Evolutionary conservation across 2,888 invertebrate genomes (phyloP).

Genomic region (Cybosia mesomella): DNA sequence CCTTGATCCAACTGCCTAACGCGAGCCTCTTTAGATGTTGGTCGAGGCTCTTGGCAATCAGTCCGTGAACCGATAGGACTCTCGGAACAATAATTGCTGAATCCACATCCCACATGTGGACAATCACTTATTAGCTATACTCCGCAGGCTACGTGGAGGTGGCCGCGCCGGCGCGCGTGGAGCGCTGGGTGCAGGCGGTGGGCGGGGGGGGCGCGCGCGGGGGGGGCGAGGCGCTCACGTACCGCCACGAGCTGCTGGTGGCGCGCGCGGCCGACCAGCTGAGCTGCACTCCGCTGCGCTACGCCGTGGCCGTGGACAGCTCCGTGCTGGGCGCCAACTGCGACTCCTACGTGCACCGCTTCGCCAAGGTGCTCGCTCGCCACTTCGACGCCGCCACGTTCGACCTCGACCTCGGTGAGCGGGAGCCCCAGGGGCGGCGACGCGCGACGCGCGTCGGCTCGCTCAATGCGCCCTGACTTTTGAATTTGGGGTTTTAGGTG

Average conservation of each 20-base stretch:
- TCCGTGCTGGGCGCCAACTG: slow-evolving; percentile 70
- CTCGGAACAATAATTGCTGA: no score
- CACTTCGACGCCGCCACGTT: slow-evolving; percentile 56
- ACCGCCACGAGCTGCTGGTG: slow-evolving; percentile 71
- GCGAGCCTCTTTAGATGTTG: no score
- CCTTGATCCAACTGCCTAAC: no score
- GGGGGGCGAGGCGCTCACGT: slow-evolving; percentile 69
- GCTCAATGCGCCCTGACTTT: neutral
- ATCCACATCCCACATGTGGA: no score
- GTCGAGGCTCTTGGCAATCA: no score
- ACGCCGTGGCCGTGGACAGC: slow-evolving; percentile 74
- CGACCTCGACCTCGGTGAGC: slow-evolving; percentile 62
- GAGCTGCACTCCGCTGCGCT: slow-evolving; percentile 70
- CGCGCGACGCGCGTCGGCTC: neutral
- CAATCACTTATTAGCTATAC: no score
- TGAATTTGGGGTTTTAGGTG: slow-evolving; percentile 48
- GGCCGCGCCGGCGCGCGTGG: slow-evolving; percentile 50
- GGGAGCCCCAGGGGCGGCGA: no score
- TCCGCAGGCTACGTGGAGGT: slow-evolving; percentile 60
- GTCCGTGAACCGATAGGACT: no score
- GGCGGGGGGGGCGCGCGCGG: slow-evolving; percentile 59
- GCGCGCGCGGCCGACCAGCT: slow-evolving; percentile 55
- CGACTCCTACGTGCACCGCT: slow-evolving; percentile 75
- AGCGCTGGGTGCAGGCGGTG: slow-evolving; percentile 64
- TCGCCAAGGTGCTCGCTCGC: slow-evolving; percentile 56